Conservation (phyloP, 2,797 vertebrate genomes). For the Mastacembelus armatus region DNA sequence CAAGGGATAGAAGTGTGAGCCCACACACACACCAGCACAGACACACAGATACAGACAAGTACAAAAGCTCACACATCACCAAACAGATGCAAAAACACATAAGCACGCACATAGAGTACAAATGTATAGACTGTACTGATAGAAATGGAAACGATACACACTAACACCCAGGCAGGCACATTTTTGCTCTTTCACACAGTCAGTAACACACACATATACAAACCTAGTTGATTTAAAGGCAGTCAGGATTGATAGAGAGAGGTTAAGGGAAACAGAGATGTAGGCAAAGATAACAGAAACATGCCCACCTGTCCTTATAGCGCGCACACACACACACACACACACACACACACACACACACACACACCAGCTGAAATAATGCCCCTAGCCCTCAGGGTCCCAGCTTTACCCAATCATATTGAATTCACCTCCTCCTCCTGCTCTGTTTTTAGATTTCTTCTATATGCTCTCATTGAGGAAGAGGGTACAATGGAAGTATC, state of each 20-base stretch:
- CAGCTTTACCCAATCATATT: conserved; percentile 15
- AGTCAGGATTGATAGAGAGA: conserved; percentile 16
- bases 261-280: conserved; percentile 40
- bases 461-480: background rate
- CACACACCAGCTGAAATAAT: conserved; percentile 51
- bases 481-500: background rate
- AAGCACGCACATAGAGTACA: conserved; percentile 1
- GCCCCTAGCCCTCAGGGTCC: conserved; percentile 6
- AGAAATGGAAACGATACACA: background rate
- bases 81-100: conserved; percentile 27
- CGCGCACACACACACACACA: conserved; percentile 24
- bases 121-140: background rate
- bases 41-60: conserved; percentile 37
- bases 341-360: conserved; percentile 6
- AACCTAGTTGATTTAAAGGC: conserved; percentile 9
- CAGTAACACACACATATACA: conserved; percentile 5
- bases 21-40: conserved; percentile 48
- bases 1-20: conserved; percentile 15
- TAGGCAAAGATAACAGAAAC: conserved; percentile 22
- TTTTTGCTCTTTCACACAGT: background rate
- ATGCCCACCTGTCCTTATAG: conserved; percentile 37
- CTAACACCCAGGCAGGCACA: background rate
- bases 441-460: background rate
- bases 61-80: conserved; percentile 19
- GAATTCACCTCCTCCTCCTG: conserved; percentile 16